These are phyloP conservation scores for Tetrao urogallus DNA, from an alignment of 2,113 vertebrate species.

Conservation along the genomic window DNA sequence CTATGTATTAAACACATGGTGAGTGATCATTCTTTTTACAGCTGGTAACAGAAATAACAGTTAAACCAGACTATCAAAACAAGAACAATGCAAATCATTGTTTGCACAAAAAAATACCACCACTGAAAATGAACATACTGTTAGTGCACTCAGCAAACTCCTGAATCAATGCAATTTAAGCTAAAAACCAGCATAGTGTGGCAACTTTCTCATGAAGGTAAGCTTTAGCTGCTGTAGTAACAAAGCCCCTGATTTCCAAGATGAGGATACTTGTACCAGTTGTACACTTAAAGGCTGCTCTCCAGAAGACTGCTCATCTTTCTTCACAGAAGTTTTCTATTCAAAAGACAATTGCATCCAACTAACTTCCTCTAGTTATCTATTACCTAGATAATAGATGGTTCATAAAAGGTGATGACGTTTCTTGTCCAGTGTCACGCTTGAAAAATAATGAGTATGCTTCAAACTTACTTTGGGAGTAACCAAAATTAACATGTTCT, in stretches of 20 bases:
- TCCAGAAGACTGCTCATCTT: neutral
- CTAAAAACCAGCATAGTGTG: neutral
- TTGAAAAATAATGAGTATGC: neutral
- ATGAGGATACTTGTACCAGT: neutral
- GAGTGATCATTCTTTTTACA: neutral
- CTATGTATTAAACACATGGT: neutral
- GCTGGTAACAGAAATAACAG: neutral
- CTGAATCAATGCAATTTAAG: neutral
- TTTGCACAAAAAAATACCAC: neutral
- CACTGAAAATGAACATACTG: neutral
- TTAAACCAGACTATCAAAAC: neutral
- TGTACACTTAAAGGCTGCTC: neutral
- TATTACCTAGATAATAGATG: neutral
- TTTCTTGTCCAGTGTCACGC: neutral
- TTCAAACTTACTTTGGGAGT: neutral
- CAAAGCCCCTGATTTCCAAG: neutral
- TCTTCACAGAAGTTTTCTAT: neutral
- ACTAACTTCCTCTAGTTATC: neutral
- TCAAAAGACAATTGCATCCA: accelerated
- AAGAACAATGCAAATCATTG: neutral
- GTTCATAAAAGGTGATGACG: neutral
- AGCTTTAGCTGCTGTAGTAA: conserved; percentile 12
- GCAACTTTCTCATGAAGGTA: neutral
- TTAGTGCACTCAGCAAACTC: neutral
- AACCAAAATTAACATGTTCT: neutral